Evolutionary conservation across 2,113 vertebrate genomes (phyloP), one percentile per base, ranked within the genome.

Genomic region (Ancistrus triradiatus): DNA sequence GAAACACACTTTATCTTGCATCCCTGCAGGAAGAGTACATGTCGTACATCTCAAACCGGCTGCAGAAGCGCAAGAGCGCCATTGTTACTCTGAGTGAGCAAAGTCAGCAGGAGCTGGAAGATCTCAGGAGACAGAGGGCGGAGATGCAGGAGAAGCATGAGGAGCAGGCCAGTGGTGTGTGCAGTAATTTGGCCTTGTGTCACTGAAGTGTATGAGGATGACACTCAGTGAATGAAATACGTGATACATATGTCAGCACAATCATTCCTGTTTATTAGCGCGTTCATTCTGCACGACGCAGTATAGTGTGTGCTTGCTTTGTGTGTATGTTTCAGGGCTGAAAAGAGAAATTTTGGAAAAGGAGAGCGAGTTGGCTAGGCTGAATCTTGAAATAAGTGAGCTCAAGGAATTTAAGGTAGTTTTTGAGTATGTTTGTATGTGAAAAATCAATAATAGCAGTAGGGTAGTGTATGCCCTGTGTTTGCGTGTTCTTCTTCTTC

Each of bases 41-140:
- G 48, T 50, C 62, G 6, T 86, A 84, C 60, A 62, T 89, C 61
- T 68, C 59, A 13, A 71, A 82, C 33, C 62, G 64, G 27, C 78
- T 68, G 0, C 75, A 85, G 40, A 74, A 81, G 15, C 76, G 51
- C 1, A 64, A 68, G 42, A 76, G 25, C n/a, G 63, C 66, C 9
- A 75, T 76, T 4, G 33, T 72, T 35, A 74, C 55, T 8, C 63
- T 85, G 9, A 77, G 66, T 37, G 74, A 83, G 27, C 72, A 73
- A 61, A 80, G 68, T 17, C 60, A 70, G 4, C 65, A 72, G 38
- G 56, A 80, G 18, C 27, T 78, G 24, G n/a, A 42, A 8, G 63
- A 80, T 18, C 73, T 84, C 10, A 68, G 57, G 25, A 63, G 8
- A 8, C 73, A 70, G 65, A 75, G 62, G 13, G 68, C 72, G 40